These are phyloP conservation scores for Pipistrellus pygmaeus DNA, from an alignment of 2,797 vertebrate genomes.

Conservation along the genomic window DNA sequence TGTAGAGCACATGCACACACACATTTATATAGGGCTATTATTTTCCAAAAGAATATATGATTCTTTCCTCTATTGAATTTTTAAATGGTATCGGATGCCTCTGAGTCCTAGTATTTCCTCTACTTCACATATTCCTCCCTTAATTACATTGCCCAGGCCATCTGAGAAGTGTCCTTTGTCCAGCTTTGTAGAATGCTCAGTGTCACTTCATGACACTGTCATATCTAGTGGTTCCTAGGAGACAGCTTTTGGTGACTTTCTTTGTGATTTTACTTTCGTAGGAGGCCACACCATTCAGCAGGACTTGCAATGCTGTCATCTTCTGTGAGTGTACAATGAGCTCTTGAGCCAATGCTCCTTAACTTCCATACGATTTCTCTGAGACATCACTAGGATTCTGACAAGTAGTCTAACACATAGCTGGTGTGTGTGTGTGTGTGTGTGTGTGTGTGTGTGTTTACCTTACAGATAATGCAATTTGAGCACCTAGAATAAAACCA, in stretches of 20 bases:
- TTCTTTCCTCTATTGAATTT: slow-evolving; percentile 32
- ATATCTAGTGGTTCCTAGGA: neutral
- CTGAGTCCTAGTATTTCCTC: slow-evolving; percentile 5
- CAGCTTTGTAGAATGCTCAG: slow-evolving; percentile 35
- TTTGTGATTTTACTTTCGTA: slow-evolving; percentile 59
- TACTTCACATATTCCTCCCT: slow-evolving; percentile 59
- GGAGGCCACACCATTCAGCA: neutral
- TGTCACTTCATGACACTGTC: slow-evolving; percentile 61
- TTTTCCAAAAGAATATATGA: slow-evolving; percentile 22
- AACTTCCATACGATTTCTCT: slow-evolving; percentile 49
- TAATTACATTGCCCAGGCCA: slow-evolving; percentile 52
- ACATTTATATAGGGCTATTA: neutral
- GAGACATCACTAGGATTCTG: slow-evolving; percentile 44
- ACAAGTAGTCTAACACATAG: neutral
- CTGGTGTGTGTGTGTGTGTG: neutral
- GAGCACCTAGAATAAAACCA: slow-evolving; percentile 32
- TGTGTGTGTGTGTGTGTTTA: neutral
- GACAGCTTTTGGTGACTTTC: slow-evolving; percentile 58
- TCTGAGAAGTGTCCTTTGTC: slow-evolving; percentile 16
- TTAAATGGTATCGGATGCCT: slow-evolving; percentile 25
- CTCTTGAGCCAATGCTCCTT: slow-evolving; percentile 56
- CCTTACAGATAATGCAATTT: neutral
- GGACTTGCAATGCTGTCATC: slow-evolving; percentile 22
- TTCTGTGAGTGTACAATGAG: neutral
- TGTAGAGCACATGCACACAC: neutral